Conservation (phyloP, 1,140 invertebrate species). For the Nymphalis io region DNA sequence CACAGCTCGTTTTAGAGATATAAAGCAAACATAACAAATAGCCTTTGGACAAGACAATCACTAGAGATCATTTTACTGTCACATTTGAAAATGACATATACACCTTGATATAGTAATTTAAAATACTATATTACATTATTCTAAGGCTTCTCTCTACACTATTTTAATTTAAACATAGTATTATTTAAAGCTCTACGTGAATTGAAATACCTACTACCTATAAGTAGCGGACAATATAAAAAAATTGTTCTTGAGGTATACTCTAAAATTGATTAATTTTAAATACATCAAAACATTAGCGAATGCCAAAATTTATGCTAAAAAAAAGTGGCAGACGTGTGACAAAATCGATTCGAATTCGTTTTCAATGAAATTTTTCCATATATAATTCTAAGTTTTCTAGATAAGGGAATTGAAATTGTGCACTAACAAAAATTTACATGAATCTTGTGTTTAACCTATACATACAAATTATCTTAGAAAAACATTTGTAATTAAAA, state of each 20-base stretch:
- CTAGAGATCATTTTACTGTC: neutral
- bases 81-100: neutral
- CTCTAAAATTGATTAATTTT: neutral
- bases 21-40: neutral
- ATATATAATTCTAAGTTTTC: too few relatives aligned
- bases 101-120: neutral
- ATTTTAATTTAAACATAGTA: neutral
- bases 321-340: too few relatives aligned
- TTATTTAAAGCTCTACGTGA: slow-evolving; percentile 13
- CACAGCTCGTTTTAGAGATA: neutral
- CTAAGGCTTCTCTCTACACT: neutral
- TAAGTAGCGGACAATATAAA: too few relatives aligned
- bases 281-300: neutral
- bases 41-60: neutral
- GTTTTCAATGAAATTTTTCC: too few relatives aligned
- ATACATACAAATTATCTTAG: too few relatives aligned
- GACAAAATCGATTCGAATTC: too few relatives aligned
- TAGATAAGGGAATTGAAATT: too few relatives aligned
- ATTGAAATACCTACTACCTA: neutral
- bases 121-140: neutral
- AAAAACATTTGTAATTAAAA: too few relatives aligned
- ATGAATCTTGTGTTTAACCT: too few relatives aligned
- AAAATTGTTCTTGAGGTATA: neutral
- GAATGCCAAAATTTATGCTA: neutral
- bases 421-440: too few relatives aligned